Base-by-base conservation (phyloP, 2,797 vertebrate species). In the Malurus splendens region DNA sequence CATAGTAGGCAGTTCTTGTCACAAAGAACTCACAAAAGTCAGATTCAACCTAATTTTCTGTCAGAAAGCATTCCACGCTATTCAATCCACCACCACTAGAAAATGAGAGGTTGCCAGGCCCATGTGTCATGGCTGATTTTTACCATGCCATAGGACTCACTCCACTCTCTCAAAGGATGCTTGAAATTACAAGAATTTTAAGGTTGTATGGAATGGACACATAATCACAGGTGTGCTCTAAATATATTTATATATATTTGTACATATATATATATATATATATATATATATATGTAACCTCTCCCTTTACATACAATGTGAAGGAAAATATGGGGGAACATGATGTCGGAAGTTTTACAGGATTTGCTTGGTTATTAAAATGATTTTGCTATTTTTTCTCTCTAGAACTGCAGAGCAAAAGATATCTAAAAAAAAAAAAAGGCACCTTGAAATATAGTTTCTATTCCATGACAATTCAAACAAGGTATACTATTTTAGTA, bases 111-210 rank as follows among this genome's bases (percentile, higher is more conserved):
- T 56, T 88, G 44, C 18, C 27, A 82, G 25, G 19, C 9, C 5
- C 3, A 8, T 11, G 5, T 23, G 28, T 55, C 48, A 38, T 13
- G 39, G 4, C 0, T 54, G 19, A 75, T 33, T 83, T 82, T 77
- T 56, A 64, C 10, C 7, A 9, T 20, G 45, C 20, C 6, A 5
- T 36, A 32, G 16, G 14, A 64, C 8, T 45, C 14, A 11, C 3
- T 38, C 3, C 6, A 59, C 7, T 55, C 10, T 18, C 1, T 27
- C 27, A 39, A 59, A 74, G 6, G 1, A 0, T 23, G 1, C 25
- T 78, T 76, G 60, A 74, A 59, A 71, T 48, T 7, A 78, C 27
- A 68, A 65, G 15, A 45, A 56, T 42, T 41, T 73, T 47, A 25
- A 78, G 47, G 22, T 19, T 41, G 11, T 23, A 17, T 23, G 18